phyloP scores from a whole-genome alignment of 2,113 vertebrate species.

The Pseudois nayaur region DNA sequence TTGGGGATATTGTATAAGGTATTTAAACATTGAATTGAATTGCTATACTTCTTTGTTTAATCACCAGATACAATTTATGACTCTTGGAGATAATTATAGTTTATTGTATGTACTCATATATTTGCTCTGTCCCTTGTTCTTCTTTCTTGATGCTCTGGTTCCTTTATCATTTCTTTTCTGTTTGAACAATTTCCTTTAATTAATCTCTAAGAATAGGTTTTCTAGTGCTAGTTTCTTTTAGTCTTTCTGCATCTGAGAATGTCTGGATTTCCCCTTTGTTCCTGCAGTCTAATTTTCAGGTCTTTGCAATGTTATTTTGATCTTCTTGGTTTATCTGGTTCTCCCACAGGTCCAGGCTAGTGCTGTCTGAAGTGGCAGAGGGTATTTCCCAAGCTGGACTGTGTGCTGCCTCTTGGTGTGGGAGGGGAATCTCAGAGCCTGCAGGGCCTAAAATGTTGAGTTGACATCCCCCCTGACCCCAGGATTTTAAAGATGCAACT shows the following conservation, averaged over 20 bases:
- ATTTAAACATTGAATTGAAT: not conserved
- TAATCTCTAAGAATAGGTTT: too few species aligned
- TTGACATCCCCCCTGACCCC: not conserved
- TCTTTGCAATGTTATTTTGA: not conserved
- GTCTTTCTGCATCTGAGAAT: too few species aligned
- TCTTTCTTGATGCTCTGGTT: not conserved
- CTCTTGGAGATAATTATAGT: not conserved
- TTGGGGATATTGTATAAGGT: not conserved
- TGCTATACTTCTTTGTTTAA: conserved; percentile 1
- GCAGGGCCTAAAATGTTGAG: not conserved
- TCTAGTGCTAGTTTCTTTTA: too few species aligned
- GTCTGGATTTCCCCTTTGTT: too few species aligned
- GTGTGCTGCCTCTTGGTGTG: not conserved
- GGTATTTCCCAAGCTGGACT: not conserved
- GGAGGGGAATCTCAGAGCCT: not conserved
- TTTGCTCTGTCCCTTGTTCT: not conserved
- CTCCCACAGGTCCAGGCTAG: not conserved
- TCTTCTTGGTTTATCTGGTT: not conserved
- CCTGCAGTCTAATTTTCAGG: not conserved
- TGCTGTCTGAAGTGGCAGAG: not conserved
- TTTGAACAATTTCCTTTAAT: too few species aligned
- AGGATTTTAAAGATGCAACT: not conserved
- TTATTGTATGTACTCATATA: not conserved
- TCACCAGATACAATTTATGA: not conserved
- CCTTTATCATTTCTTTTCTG: not conserved